Conservation (phyloP, 2,888 invertebrate species). For the Corythucha ciliata region DNA sequence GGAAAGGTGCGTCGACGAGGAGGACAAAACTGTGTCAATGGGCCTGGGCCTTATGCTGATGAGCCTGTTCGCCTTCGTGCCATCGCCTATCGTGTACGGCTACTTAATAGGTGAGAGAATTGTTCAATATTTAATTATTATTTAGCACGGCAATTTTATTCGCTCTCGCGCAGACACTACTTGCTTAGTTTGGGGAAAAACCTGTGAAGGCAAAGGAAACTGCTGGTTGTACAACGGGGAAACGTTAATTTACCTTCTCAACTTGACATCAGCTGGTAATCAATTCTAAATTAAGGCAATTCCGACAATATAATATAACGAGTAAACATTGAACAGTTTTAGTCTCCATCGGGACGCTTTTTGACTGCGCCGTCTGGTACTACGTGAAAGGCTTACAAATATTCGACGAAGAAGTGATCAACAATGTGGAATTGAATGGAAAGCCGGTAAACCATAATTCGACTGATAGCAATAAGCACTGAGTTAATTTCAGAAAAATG, state of each 20-base stretch:
- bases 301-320: background rate
- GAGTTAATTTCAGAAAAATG: too few species aligned
- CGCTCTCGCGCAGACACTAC: conserved; percentile 54
- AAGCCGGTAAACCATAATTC: too few species aligned
- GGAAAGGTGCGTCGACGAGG: conserved; percentile 59
- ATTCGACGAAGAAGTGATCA: conserved; percentile 47
- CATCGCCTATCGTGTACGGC: conserved; percentile 67
- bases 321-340: conserved; percentile 43
- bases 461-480: too few species aligned
- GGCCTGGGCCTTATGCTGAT: conserved; percentile 59
- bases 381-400: conserved; percentile 51
- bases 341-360: conserved; percentile 48
- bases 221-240: conserved; percentile 65
- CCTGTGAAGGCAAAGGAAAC: conserved; percentile 58
- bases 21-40: conserved; percentile 63
- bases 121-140: too few species aligned
- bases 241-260: conserved; percentile 52
- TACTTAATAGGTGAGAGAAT: conserved; percentile 57
- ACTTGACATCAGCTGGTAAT: conserved; percentile 53
- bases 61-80: conserved; percentile 62
- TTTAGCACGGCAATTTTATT: too few species aligned
- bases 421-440: too few species aligned
- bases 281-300: background rate
- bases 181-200: conserved; percentile 64
- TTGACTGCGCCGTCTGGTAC: conserved; percentile 52